These are phyloP conservation scores for Etheostoma spectabile DNA, from an alignment of 2,113 vertebrate species.

Conservation along the genomic window DNA sequence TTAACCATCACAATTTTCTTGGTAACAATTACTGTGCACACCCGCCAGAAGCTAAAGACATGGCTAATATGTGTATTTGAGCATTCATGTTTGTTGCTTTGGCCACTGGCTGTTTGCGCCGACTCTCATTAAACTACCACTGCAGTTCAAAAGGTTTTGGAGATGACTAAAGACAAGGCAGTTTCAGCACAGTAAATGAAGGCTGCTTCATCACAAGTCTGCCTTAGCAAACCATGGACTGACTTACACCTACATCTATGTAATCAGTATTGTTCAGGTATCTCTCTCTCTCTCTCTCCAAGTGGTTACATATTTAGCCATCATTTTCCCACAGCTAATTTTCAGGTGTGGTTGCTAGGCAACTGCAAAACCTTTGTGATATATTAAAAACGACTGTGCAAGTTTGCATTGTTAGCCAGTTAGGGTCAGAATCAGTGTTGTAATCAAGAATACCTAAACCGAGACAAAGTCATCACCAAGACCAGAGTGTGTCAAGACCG, in stretches of 20 bases:
- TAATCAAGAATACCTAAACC: too few species aligned
- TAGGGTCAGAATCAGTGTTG: constrained; percentile 17
- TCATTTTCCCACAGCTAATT: constrained; percentile 47
- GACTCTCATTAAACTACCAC: neutral
- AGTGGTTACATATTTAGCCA: constrained; percentile 42
- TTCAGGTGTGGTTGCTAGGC: constrained; percentile 64
- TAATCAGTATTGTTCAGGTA: constrained; percentile 20
- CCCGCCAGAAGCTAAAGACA: neutral
- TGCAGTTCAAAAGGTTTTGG: neutral
- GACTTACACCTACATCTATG: constrained; percentile 10
- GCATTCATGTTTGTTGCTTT: neutral
- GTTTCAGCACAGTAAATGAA: neutral
- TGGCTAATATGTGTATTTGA: neutral
- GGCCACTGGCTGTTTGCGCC: neutral
- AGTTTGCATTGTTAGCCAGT: constrained; percentile 40
- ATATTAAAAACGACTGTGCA: constrained; percentile 40
- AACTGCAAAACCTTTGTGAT: constrained; percentile 55
- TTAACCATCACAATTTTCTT: neutral
- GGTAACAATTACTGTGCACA: neutral
- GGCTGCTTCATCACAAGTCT: constrained; percentile 9
- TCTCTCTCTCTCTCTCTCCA: constrained; percentile 27
- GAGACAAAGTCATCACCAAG: too few species aligned
- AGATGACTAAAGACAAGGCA: neutral
- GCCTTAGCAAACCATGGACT: neutral
- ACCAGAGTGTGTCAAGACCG: too few species aligned